Base-by-base conservation (phyloP, 2,888 invertebrate species). In the Axea sp. region DNA sequence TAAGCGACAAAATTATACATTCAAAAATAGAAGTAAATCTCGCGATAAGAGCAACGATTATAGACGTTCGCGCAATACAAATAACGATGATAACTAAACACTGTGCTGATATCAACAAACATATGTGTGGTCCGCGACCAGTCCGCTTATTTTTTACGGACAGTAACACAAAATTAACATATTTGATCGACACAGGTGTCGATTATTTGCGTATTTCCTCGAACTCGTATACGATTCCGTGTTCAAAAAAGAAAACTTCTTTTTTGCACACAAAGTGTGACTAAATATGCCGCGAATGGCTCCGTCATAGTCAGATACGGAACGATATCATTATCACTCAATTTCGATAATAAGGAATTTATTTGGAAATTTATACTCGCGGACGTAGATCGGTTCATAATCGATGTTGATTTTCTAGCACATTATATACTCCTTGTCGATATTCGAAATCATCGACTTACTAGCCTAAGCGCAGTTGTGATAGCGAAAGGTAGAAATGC, bases 331-430 rank as follows among this genome's bases (percentile, higher is more conserved):
- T 31, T 31, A 6, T 1, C 45, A 2, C 49, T 15, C n/a, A n/a
- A n/a, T n/a, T n/a, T n/a, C n/a, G n/a, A n/a, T n/a, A n/a, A n/a
- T n/a, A n/a, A n/a, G n/a, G n/a, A n/a, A n/a, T n/a, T n/a, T n/a
- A 15, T 15, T 35, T 26, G 84, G 84, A 68, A 75, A 1, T 87
- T 86, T 62, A 14, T 82, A 0, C 75, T 86, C 0, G 84, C 84
- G 0, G 82, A 86, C 33, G 80, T 84, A 0, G 62, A 80, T 0
- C 80, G 77, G 12, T 81, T 86, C 0, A 85, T 86, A 3, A 83
- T 85, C 14, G 83, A 83, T 1, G 82, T 77, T 0, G 83, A 85
- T 75, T 84, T 87, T 49, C 62, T 86, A 5, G 26, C 19, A 0
- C 76, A 80, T 41, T 84, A 76, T 41, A 76, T 78, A 7, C 62